A percentile compares a stretch with the other conserved stretches of the same genome.
Evolutionary conservation across 92 coral and sea anemone genomes (phyloP).

Genomic region (Galaxea fascicularis): DNA sequence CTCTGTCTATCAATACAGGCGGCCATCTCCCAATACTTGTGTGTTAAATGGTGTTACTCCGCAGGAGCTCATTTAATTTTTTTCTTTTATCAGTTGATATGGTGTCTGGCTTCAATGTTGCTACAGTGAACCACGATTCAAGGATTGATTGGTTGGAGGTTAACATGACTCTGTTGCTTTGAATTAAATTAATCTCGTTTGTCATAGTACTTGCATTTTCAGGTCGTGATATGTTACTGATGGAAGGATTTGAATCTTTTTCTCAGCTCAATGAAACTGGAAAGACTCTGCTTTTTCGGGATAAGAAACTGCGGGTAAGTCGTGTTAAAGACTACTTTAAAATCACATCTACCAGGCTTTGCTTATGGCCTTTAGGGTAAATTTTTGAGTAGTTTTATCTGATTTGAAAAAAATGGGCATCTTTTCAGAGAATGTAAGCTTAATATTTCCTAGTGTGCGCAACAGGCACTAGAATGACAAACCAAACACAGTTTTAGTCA

Average conservation of each 20-base stretch:
- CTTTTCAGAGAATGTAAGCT: too few relatives aligned
- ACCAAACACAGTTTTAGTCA: too few relatives aligned
- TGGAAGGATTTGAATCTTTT: slow-evolving; percentile 6
- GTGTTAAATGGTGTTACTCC: too few relatives aligned
- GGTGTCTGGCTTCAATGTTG: slow-evolving; percentile 83
- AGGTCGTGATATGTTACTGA: neutral
- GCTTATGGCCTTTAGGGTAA: too few relatives aligned
- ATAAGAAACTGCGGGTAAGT: slow-evolving; percentile 88
- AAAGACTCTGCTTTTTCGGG: slow-evolving; percentile 91
- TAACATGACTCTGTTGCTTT: neutral
- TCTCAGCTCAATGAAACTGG: slow-evolving; percentile 97
- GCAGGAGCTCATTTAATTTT: neutral
- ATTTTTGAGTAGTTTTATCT: too few relatives aligned
- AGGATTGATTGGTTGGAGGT: slow-evolving; percentile 99
- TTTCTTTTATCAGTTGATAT: slow-evolving; percentile 81
- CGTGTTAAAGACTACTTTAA: neutral
- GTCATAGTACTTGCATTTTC: neutral
- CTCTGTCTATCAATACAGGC: neutral
- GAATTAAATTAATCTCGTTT: neutral
- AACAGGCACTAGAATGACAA: too few relatives aligned
- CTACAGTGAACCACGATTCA: slow-evolving; percentile 95
- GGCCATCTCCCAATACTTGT: too few relatives aligned
- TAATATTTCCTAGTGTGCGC: too few relatives aligned
- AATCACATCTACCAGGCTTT: too few relatives aligned
- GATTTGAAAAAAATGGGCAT: too few relatives aligned